phyloP scores from a whole-genome alignment of 2,888 invertebrate species.

The Sarcophaga rosellei region DNA sequence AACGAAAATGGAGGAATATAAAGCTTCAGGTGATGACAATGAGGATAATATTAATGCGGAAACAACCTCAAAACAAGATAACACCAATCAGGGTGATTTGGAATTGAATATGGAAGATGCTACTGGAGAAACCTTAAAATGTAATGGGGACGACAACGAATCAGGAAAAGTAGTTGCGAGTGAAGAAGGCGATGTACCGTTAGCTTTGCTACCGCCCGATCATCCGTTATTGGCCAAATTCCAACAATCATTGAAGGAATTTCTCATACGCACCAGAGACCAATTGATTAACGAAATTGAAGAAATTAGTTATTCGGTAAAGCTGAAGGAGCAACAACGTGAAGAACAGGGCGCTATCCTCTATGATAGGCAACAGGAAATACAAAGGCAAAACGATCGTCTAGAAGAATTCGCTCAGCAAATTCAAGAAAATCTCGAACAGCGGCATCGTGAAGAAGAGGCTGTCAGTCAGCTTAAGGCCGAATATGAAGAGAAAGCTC shows the following conservation, averaged over 20 bases:
- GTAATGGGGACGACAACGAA: conserved; percentile 45
- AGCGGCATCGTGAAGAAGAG: conserved; percentile 65
- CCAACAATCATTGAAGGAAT: conserved; percentile 86
- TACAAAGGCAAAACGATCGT: conserved; percentile 81
- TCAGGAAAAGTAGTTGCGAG: conserved; percentile 48
- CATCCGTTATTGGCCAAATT: conserved; percentile 89
- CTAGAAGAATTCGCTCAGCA: conserved; percentile 81
- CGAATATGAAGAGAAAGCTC: conserved; percentile 77
- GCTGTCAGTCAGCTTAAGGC: conserved; percentile 77
- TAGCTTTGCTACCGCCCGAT: conserved; percentile 83
- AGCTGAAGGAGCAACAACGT: conserved; percentile 75
- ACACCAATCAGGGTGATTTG: background rate
- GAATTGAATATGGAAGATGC: background rate
- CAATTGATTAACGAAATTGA: conserved; percentile 86
- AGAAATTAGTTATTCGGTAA: conserved; percentile 83
- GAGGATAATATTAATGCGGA: background rate
- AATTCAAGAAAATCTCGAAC: conserved; percentile 75
- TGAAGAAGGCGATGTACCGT: conserved; percentile 52
- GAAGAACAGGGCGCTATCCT: conserved; percentile 81
- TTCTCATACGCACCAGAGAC: conserved; percentile 85
- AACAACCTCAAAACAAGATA: background rate
- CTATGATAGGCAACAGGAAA: conserved; percentile 82
- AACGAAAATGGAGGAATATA: conserved; percentile 21
- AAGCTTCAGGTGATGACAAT: background rate
- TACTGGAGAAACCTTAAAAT: conserved; percentile 2